phyloP scores from a whole-genome alignment of 2,888 invertebrate genomes.

The Campoletis raptor region DNA sequence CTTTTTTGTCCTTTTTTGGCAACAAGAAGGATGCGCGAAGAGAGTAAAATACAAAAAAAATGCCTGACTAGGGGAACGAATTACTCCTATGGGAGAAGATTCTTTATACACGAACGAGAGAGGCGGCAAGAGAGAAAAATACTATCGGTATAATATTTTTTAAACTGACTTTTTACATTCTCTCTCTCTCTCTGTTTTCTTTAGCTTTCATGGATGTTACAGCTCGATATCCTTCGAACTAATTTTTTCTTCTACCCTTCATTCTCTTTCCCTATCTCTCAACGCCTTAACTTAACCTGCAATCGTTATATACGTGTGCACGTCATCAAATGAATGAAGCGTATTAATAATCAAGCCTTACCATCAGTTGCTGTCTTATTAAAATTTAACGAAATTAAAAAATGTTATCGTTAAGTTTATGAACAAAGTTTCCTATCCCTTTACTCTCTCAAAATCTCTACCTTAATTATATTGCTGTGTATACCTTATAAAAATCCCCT shows the following conservation, averaged over 20 bases:
- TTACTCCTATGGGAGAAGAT: slow-evolving; percentile 61
- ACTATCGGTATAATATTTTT: slow-evolving; percentile 47
- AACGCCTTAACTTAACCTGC: not conserved
- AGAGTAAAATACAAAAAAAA: slow-evolving; percentile 37
- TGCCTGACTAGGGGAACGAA: slow-evolving; percentile 63
- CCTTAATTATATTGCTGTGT: not conserved
- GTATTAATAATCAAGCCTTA: slow-evolving; percentile 64
- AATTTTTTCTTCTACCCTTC: slow-evolving; percentile 21
- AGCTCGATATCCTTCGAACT: not conserved
- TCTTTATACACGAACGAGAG: slow-evolving; percentile 14
- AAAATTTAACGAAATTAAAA: slow-evolving; percentile 72
- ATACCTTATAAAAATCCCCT: not conserved
- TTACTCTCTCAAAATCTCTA: not conserved
- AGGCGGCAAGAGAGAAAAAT: slow-evolving; percentile 11
- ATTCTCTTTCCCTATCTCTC: not conserved
- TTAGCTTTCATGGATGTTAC: not conserved
- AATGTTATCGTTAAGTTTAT: slow-evolving; percentile 65
- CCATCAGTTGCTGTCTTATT: slow-evolving; percentile 65
- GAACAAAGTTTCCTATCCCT: slow-evolving; percentile 55
- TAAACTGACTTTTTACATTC: slow-evolving; percentile 23
- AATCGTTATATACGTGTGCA: slow-evolving; percentile 17
- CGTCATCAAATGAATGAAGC: slow-evolving; percentile 60
- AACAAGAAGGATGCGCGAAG: slow-evolving; percentile 27
- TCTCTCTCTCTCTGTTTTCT: slow-evolving; percentile 42
- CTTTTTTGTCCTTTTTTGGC: slow-evolving; percentile 46